These are phyloP conservation scores for Netelia melanura DNA, from an alignment of 2,888 invertebrate species.

Conservation along the genomic window DNA sequence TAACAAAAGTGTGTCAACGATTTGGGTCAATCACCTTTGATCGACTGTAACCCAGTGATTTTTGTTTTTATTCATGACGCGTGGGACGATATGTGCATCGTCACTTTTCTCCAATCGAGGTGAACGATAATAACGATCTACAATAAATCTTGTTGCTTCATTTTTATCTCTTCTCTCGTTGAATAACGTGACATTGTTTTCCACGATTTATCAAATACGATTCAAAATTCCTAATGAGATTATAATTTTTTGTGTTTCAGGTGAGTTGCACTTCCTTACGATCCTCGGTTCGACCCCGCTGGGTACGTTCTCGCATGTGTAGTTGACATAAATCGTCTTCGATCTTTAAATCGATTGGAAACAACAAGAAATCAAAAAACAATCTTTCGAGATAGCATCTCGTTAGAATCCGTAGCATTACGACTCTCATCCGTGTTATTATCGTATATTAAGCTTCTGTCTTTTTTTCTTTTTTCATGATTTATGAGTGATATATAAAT, in stretches of 20 bases:
- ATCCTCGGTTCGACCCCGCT: neutral
- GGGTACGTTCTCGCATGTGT: neutral
- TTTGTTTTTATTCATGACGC: conserved; percentile 21
- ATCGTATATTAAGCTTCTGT: neutral
- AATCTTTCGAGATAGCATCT: neutral
- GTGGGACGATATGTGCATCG: conserved; percentile 75
- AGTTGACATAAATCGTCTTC: neutral
- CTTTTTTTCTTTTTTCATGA: neutral
- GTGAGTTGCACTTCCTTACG: conserved; percentile 71
- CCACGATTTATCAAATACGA: neutral
- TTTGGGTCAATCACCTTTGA: conserved; percentile 52
- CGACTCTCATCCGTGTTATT: conserved; percentile 2
- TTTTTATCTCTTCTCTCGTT: neutral
- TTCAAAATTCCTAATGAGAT: conserved; percentile 25
- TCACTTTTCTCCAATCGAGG: conserved; percentile 71
- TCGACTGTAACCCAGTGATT: conserved; percentile 13
- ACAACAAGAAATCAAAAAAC: neutral
- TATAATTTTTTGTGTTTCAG: conserved; percentile 75
- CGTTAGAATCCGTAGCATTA: neutral
- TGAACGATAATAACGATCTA: conserved; percentile 67
- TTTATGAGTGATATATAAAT: conserved; percentile 13
- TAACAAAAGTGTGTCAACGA: conserved; percentile 49
- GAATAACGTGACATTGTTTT: neutral
- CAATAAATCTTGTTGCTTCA: neutral
- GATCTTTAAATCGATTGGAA: neutral